Evolutionary conservation across 2,113 vertebrate species (phyloP).

Genomic region (Zosterops borbonicus): DNA sequence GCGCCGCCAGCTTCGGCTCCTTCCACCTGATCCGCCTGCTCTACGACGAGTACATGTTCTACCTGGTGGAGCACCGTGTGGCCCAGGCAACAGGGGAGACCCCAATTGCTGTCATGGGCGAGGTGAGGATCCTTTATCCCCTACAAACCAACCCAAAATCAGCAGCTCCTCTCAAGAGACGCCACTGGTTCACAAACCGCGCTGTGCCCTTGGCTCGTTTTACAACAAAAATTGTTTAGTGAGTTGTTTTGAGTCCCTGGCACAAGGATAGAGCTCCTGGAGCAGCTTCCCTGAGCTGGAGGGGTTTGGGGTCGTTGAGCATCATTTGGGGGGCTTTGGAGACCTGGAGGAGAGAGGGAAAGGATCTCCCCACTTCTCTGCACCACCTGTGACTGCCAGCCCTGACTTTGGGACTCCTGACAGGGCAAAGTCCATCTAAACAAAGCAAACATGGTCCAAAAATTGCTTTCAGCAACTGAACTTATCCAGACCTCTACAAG

Average conservation of each 20-base stretch:
- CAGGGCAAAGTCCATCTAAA: not conserved
- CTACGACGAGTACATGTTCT: conserved; percentile 99
- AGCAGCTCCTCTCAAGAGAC: not conserved
- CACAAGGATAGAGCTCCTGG: not conserved
- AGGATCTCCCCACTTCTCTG: not conserved
- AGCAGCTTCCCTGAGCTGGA: not conserved
- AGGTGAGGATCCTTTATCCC: conserved; percentile 76
- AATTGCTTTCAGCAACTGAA: not conserved
- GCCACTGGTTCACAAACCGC: rapidly evolving
- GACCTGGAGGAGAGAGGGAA: not conserved
- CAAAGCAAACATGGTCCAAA: not conserved
- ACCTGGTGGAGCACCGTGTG: conserved; percentile 96
- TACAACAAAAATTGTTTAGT: not conserved
- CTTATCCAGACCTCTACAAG: not conserved
- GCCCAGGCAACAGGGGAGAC: conserved; percentile 94
- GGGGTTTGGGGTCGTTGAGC: not conserved
- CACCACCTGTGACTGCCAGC: not conserved
- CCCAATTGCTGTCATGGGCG: conserved; percentile 96
- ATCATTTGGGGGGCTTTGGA: not conserved
- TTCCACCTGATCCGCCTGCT: conserved; percentile 97
- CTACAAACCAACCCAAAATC: not conserved
- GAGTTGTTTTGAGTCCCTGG: not conserved
- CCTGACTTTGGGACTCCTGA: not conserved
- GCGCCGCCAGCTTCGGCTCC: conserved; percentile 95
- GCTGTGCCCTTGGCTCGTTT: rapidly evolving